Evolutionary conservation across 2,113 vertebrate species (phyloP), one percentile per base, ranked within the genome.

Genomic region (Ceyx melanurus): DNA sequence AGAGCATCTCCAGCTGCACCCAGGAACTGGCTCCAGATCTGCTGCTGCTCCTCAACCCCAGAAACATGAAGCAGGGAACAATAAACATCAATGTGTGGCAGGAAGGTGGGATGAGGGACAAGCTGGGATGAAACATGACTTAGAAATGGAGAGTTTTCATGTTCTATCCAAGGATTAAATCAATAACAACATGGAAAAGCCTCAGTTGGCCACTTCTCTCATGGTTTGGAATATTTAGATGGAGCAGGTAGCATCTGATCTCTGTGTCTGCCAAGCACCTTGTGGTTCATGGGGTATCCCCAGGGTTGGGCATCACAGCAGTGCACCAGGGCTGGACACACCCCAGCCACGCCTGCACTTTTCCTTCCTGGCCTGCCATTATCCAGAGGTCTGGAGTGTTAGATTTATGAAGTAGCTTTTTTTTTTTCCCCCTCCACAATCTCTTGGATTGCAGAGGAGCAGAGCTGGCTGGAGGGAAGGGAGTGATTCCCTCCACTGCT

Each of bases 321-420:
- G 45, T 3, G 20, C 61, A 12, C 13, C 43, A 89, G 46, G 35
- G 28, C 20, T 26, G 66, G 19, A 2, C 1, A 0, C 35, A 61
- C 62, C 67, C 1, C 0, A 26, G 77, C 62, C 28, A 25, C 7
- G 54, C 1, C 13, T 29, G 42, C 9, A 43, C 74, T 16, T 73
- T 53, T 16, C 85, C 91, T 91, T 86, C 84, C 25, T 65, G 80
- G 81, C 45, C 80, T 82, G 58, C 23, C 48, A 4, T 25, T 9
- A 3, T 3, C 65, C 68, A 54, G 29, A 45, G 31, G 37, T 68
- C 57, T 29, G 13, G 11, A 72, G 74, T 3, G 12, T 88, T 68
- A 70, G 72, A 94, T 94, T 79, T 93, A 79, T 78, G 76, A 54
- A 82, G 87, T 28, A 37, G 13, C 14, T 90, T 75, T 66, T 66